phyloP scores from a whole-genome alignment of 2,113 vertebrate species.

The Ibidorhyncha struthersii region DNA sequence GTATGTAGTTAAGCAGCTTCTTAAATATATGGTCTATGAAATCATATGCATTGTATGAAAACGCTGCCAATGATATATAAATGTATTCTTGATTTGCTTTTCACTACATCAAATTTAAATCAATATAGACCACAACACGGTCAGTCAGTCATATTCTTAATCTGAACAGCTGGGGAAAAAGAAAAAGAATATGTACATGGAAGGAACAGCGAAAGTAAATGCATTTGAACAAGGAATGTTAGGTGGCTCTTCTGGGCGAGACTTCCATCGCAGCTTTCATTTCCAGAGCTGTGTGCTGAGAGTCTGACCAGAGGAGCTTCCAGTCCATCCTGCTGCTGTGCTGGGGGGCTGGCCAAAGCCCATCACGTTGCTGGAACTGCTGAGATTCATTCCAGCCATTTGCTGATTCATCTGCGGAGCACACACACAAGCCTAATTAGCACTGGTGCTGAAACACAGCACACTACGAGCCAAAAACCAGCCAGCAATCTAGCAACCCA shows the following conservation, averaged over 20 bases:
- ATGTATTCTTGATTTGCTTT: slow-evolving; percentile 81
- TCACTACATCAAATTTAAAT: slow-evolving; percentile 84
- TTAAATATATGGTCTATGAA: slow-evolving; percentile 73
- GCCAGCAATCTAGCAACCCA: neutral
- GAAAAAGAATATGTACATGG: slow-evolving; percentile 75
- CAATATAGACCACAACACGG: slow-evolving; percentile 81
- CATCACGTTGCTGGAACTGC: slow-evolving; percentile 65
- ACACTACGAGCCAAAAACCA: neutral
- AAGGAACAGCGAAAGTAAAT: slow-evolving; percentile 72
- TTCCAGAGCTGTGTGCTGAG: slow-evolving; percentile 99
- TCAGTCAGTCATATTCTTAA: slow-evolving; percentile 77
- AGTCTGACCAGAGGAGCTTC: slow-evolving; percentile 89
- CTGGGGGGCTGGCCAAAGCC: slow-evolving; percentile 82
- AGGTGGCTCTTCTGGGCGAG: slow-evolving; percentile 53
- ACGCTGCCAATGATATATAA: slow-evolving; percentile 76
- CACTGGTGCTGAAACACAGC: neutral
- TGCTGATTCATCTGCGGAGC: slow-evolving; percentile 91
- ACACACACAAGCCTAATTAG: slow-evolving; percentile 22
- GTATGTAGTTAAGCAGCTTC: slow-evolving; percentile 81
- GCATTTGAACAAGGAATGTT: slow-evolving; percentile 74
- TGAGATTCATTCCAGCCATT: slow-evolving; percentile 88
- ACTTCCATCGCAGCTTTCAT: slow-evolving; percentile 71
- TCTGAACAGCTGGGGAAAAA: slow-evolving; percentile 72
- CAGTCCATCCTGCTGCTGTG: slow-evolving; percentile 83
- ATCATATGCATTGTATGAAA: slow-evolving; percentile 65